Percentiles rank a stretch among this genome's conserved stretches.
Conservation (phyloP, 2,888 invertebrate species). For the Nematopogon swammerdamellus region DNA sequence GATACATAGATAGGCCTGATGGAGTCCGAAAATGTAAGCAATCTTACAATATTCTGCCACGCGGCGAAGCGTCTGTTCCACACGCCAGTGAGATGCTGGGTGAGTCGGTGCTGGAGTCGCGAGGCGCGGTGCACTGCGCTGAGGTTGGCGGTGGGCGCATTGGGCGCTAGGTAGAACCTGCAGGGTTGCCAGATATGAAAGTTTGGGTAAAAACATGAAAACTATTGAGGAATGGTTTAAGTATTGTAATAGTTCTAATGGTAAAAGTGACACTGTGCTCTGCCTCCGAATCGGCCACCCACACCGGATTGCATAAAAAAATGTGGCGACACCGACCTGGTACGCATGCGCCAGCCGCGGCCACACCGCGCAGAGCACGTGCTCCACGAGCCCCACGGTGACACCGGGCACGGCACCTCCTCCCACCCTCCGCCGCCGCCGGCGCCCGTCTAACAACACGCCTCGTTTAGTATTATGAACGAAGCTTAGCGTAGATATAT, state of each 20-base stretch:
- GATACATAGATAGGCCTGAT: too few relatives aligned
- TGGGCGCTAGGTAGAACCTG: constrained; percentile 22
- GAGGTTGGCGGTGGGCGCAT: constrained; percentile 9
- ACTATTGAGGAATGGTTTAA: too few relatives aligned
- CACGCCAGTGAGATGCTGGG: constrained; percentile 19
- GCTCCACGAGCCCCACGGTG: constrained; percentile 78
- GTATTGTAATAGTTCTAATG: too few relatives aligned
- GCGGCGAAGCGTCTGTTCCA: constrained; percentile 33
- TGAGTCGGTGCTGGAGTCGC: constrained; percentile 24
- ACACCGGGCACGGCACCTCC: constrained; percentile 53
- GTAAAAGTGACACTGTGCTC: too few relatives aligned
- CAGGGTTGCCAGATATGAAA: too few relatives aligned
- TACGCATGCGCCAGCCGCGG: constrained; percentile 63
- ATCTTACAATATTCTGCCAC: constrained; percentile 27
- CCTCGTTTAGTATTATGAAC: too few relatives aligned
- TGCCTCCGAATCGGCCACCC: too few relatives aligned
- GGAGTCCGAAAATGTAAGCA: neutral
- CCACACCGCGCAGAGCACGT: constrained; percentile 79
- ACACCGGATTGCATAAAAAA: too few relatives aligned
- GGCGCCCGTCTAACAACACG: too few relatives aligned
- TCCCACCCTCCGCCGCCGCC: constrained; percentile 11
- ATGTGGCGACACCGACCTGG: constrained; percentile 28
- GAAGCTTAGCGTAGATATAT: too few relatives aligned
- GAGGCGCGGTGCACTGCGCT: neutral
- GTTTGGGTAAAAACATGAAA: too few relatives aligned